Evolutionary conservation across 2,113 vertebrate species (phyloP).

Genomic region (Eleginops maclovinus): DNA sequence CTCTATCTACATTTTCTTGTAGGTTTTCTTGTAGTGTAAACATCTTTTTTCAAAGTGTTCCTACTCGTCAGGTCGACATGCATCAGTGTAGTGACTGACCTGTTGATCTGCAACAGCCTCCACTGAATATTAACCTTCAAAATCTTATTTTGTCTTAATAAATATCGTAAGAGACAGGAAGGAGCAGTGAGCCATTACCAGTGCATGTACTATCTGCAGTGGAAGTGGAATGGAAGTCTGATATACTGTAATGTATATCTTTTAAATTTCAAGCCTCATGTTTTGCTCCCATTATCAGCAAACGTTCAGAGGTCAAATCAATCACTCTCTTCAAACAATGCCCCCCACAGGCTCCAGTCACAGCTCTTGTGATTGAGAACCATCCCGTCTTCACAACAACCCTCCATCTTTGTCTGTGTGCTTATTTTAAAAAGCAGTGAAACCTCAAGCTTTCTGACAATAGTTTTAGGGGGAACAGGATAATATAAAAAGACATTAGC

Average conservation of each 20-base stretch:
- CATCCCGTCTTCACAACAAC: neutral
- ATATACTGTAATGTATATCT: neutral
- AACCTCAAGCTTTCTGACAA: slow-evolving; percentile 28
- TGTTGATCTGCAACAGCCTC: no score
- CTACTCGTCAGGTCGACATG: no score
- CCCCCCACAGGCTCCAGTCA: neutral
- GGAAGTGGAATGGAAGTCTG: neutral
- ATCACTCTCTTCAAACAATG: slow-evolving; percentile 1
- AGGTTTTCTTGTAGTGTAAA: no score
- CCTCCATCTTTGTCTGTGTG: slow-evolving; percentile 17
- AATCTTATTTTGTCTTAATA: no score
- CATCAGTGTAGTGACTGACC: no score
- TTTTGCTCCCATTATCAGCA: neutral
- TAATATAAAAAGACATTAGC: slow-evolving; percentile 49
- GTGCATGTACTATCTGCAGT: neutral
- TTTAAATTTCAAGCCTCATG: neutral
- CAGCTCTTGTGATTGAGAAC: neutral
- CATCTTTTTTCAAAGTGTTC: no score
- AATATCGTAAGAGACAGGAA: no score
- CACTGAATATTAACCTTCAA: no score
- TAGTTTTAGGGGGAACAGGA: slow-evolving; percentile 15
- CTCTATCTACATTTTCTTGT: no score
- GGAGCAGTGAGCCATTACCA: neutral
- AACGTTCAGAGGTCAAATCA: slow-evolving; percentile 1
- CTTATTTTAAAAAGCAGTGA: slow-evolving; percentile 28